Conservation (phyloP, 1,140 invertebrate genomes). For the Dicyema japonicum region DNA sequence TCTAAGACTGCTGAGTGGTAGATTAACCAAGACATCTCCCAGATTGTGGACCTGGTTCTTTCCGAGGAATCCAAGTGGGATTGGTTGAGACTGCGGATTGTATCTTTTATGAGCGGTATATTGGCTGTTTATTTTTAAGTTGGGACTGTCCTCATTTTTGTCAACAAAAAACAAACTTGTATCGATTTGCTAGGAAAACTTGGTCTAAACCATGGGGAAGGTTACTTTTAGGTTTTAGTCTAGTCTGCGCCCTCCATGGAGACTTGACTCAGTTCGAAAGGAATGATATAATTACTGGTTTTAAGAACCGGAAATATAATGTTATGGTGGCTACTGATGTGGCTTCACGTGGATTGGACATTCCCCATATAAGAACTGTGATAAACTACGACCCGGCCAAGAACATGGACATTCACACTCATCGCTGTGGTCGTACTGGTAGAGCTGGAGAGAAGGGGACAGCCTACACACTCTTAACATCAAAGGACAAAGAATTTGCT, state of each 20-base stretch:
- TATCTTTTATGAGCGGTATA: too few species aligned
- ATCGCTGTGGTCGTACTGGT: conserved; percentile 70
- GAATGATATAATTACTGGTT: conserved; percentile 69
- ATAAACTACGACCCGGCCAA: conserved; percentile 82
- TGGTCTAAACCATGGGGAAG: too few species aligned
- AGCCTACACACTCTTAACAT: conserved; percentile 55
- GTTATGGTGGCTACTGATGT: conserved; percentile 87
- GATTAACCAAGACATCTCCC: conserved; percentile 59
- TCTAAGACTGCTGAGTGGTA: neutral
- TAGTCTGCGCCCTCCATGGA: too few species aligned
- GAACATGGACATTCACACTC: conserved; percentile 92
- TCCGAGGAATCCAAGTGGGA: conserved; percentile 47
- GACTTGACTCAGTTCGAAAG: conserved; percentile 84
- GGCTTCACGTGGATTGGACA: conserved; percentile 75
- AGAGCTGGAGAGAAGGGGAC: conserved; percentile 40
- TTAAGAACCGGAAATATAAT: conserved; percentile 59
- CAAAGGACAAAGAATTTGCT: conserved; percentile 57
- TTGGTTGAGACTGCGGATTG: conserved; percentile 50
- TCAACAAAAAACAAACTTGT: conserved; percentile 72
- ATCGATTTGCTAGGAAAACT: conserved; percentile 3
- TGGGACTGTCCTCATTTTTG: conserved; percentile 76
- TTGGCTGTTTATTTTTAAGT: too few species aligned
- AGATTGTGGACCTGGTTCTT: conserved; percentile 41
- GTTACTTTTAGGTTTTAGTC: too few species aligned
- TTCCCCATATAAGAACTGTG: conserved; percentile 76